Percentiles rank a stretch among this genome's conserved stretches.
phyloP scores from a whole-genome alignment of 2,113 vertebrate species.

The Athene noctua region DNA sequence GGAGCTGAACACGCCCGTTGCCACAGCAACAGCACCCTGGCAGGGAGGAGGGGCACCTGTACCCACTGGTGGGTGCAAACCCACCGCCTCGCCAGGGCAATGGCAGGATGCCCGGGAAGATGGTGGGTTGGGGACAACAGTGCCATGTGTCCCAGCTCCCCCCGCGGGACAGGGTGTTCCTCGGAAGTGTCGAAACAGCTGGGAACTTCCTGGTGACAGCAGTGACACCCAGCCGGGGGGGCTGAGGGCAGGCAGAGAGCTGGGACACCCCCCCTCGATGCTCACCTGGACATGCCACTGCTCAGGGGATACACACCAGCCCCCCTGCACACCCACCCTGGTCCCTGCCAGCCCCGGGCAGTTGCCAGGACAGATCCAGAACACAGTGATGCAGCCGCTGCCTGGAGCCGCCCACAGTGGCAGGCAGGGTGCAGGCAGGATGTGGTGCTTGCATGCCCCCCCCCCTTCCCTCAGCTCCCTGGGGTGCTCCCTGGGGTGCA shows the following conservation, averaged over 20 bases:
- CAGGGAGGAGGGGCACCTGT: not conserved
- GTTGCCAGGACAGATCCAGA: not conserved
- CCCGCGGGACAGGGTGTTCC: not conserved
- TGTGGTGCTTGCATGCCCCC: not conserved
- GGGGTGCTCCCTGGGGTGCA: rapidly evolving
- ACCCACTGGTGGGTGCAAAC: not conserved
- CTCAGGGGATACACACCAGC: rapidly evolving
- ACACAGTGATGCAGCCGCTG: rapidly evolving
- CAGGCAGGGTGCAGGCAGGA: not conserved
- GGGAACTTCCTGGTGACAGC: not conserved
- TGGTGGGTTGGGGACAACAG: not conserved
- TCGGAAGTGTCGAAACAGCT: not conserved
- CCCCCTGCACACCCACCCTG: rapidly evolving
- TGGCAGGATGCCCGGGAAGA: not conserved
- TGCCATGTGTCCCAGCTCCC: not conserved
- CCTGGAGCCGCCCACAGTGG: not conserved
- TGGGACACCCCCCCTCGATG: rapidly evolving
- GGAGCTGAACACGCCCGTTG: not conserved
- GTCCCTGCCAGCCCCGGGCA: rapidly evolving
- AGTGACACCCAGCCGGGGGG: not conserved
- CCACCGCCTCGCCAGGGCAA: rapidly evolving
- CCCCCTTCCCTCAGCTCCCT: not conserved
- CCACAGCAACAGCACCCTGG: not conserved
- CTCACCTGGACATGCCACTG: not conserved
- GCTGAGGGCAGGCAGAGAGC: not conserved